Conservation (phyloP, 2,797 vertebrate species). For the Acrossocheilus wenchowensis region DNA sequence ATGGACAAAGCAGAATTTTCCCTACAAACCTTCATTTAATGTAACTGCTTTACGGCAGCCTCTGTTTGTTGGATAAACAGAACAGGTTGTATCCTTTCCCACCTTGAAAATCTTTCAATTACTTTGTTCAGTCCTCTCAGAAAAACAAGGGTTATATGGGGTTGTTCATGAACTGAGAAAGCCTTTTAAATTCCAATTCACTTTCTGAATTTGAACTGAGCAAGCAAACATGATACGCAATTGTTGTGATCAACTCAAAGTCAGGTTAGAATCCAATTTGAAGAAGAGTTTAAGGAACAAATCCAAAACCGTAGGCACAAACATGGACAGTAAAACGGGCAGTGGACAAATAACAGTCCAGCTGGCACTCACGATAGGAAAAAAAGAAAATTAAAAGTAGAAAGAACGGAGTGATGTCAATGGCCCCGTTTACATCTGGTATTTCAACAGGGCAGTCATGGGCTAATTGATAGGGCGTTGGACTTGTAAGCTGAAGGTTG, state of each 20-base stretch:
- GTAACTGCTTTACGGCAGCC: neutral
- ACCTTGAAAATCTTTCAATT: neutral
- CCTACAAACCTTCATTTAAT: neutral
- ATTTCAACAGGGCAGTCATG: no score
- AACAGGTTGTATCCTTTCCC: neutral
- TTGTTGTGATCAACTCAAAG: neutral
- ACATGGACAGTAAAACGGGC: neutral
- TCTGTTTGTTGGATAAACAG: neutral
- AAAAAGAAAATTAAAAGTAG: neutral
- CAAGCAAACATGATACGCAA: neutral
- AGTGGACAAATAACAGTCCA: neutral
- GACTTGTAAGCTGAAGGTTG: no score
- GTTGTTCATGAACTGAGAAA: neutral
- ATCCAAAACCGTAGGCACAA: neutral
- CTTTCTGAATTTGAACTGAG: neutral
- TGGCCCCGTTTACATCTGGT: no score
- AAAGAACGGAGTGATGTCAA: no score
- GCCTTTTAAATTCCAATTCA: neutral
- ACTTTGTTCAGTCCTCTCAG: neutral
- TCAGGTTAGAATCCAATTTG: no score
- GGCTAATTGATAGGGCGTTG: no score
- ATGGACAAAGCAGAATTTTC: conserved; percentile 69
- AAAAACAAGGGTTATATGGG: neutral
- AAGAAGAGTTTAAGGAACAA: neutral
- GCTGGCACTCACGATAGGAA: neutral